A percentile compares a stretch with the other conserved stretches of the same genome.
phyloP scores from a whole-genome alignment of 2,888 invertebrate species.

The Agonopterix alstromeriana region DNA sequence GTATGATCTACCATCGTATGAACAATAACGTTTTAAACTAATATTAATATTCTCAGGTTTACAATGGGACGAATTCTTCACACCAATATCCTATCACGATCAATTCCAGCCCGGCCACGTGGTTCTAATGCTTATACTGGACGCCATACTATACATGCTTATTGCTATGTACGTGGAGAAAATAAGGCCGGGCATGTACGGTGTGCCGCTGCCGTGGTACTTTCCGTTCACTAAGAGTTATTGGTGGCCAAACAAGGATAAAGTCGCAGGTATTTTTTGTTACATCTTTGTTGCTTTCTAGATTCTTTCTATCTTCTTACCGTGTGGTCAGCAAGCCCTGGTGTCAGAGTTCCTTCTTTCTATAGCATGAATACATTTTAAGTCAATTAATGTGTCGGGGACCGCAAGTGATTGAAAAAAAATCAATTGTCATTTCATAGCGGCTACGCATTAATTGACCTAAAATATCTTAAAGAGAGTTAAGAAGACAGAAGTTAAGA shows the following conservation, averaged over 20 bases:
- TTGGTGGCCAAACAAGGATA: slow-evolving; percentile 66
- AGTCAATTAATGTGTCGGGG: too few relatives aligned
- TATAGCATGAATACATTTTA: too few relatives aligned
- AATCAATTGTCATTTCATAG: too few relatives aligned
- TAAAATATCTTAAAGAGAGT: too few relatives aligned
- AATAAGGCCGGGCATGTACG: slow-evolving; percentile 90
- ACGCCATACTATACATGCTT: slow-evolving; percentile 82
- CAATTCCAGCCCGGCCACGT: slow-evolving; percentile 81
- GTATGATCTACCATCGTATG: too few relatives aligned
- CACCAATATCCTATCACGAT: slow-evolving; percentile 83
- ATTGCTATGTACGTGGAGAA: slow-evolving; percentile 92
- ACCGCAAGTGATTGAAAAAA: too few relatives aligned
- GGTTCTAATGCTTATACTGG: slow-evolving; percentile 83
- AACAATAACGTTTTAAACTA: not conserved
- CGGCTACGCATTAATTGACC: too few relatives aligned
- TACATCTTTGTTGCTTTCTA: not conserved
- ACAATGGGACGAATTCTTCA: slow-evolving; percentile 80
- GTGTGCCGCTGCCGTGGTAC: slow-evolving; percentile 89
- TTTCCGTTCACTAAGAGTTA: slow-evolving; percentile 82
- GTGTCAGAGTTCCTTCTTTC: too few relatives aligned
- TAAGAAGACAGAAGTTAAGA: too few relatives aligned
- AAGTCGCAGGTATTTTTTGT: slow-evolving; percentile 43
- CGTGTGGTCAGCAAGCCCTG: too few relatives aligned
- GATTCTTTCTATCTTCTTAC: not conserved
- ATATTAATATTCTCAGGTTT: slow-evolving; percentile 51